phyloP scores from a whole-genome alignment of 2,113 vertebrate genomes.

The Craseonycteris thonglongyai region DNA sequence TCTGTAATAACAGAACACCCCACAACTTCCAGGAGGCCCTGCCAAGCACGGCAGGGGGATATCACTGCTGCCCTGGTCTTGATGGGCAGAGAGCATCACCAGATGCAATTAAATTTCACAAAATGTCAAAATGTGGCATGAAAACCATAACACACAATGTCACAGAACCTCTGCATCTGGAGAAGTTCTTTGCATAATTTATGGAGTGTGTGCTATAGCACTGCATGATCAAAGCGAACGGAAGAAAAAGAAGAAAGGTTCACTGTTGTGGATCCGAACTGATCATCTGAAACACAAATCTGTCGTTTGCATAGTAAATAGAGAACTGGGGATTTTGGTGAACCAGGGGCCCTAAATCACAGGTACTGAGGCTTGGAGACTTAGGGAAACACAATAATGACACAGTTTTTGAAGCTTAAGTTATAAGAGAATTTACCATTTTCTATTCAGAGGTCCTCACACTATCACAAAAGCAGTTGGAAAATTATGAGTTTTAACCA shows the following conservation, averaged over 20 bases:
- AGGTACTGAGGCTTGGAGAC: background rate
- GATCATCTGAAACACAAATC: background rate
- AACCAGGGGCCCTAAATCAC: background rate
- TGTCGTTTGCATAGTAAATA: background rate
- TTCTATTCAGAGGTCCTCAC: background rate
- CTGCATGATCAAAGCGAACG: background rate
- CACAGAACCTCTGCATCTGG: background rate
- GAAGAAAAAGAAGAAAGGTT: background rate
- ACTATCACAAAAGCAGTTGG: background rate
- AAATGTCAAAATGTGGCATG: constrained; percentile 52
- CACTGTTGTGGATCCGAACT: too few species aligned
- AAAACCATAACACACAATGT: background rate
- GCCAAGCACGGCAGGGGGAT: background rate
- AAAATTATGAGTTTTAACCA: background rate
- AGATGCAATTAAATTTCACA: constrained; percentile 53
- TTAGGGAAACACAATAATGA: background rate
- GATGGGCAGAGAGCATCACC: background rate
- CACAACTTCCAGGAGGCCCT: background rate
- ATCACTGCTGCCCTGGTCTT: background rate
- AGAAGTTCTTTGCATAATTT: constrained; percentile 36
- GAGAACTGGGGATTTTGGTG: background rate
- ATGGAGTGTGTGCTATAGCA: background rate
- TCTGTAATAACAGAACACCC: constrained; percentile 16
- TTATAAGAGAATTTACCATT: background rate
- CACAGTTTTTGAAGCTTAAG: background rate